Conservation (phyloP, 2,797 vertebrate genomes). For the Cottoperca gobio region DNA sequence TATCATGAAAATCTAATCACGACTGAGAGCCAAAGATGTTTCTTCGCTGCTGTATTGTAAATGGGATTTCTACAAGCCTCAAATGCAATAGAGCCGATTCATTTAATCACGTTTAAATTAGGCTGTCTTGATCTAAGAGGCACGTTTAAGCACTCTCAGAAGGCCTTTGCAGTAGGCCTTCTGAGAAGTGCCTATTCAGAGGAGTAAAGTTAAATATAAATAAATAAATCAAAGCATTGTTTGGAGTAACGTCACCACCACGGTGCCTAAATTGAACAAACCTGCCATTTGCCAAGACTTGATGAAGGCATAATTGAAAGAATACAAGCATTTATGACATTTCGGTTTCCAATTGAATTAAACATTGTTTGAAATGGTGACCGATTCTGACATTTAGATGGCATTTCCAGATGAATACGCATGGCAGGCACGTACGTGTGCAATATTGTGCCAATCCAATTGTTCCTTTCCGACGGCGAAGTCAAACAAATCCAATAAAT, state of each 20-base stretch:
- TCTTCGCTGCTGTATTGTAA: slow-evolving; percentile 35
- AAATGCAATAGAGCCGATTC: slow-evolving; percentile 39
- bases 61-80: slow-evolving; percentile 46
- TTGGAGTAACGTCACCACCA: background rate
- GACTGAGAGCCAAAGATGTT: slow-evolving; percentile 31
- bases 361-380: slow-evolving; percentile 28
- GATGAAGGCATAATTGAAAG: slow-evolving; percentile 22
- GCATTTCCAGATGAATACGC: slow-evolving; percentile 59
- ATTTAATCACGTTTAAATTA: slow-evolving; percentile 60
- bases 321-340: slow-evolving; percentile 38
- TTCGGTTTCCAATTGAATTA: slow-evolving; percentile 35
- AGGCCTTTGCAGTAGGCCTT: background rate
- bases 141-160: slow-evolving; percentile 11
- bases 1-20: slow-evolving; percentile 54
- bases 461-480: slow-evolving; percentile 26
- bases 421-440: background rate
- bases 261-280: background rate
- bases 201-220: background rate
- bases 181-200: background rate
- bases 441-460: slow-evolving; percentile 37
- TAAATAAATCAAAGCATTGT: background rate
- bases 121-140: slow-evolving; percentile 41
- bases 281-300: background rate
- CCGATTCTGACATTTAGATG: slow-evolving; percentile 69
- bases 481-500: slow-evolving; percentile 45